Evolutionary conservation across 1,140 invertebrate genomes (phyloP).

Genomic region (Scaptomyza pallida): DNA sequence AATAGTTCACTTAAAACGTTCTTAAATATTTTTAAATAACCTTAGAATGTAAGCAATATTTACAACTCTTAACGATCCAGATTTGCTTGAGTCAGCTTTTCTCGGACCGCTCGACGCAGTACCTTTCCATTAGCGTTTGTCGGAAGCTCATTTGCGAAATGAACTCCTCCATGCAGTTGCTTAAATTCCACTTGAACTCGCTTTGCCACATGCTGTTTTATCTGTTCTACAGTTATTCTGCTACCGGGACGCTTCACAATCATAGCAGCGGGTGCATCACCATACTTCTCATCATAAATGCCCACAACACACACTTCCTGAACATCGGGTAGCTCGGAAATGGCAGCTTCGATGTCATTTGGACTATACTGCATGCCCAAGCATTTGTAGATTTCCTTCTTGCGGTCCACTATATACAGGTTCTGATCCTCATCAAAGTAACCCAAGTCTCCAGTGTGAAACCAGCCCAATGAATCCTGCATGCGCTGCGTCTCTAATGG

Average conservation of each 20-base stretch:
- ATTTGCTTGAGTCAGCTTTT: conserved; percentile 24
- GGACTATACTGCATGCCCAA: conserved; percentile 59
- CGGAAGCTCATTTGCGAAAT: conserved; percentile 86
- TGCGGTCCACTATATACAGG: conserved; percentile 88
- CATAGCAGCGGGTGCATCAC: conserved; percentile 44
- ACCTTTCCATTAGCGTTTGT: conserved; percentile 87
- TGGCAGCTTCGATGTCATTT: conserved; percentile 38
- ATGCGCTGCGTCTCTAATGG: conserved; percentile 85
- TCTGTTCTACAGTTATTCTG: conserved; percentile 33
- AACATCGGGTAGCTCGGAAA: conserved; percentile 29
- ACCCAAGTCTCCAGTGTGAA: conserved; percentile 89
- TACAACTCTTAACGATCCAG: neutral
- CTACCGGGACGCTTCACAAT: conserved; percentile 16
- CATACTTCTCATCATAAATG: conserved; percentile 27
- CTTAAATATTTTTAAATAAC: no score
- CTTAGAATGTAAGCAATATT: no score
- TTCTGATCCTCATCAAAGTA: conserved; percentile 87
- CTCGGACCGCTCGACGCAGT: conserved; percentile 84
- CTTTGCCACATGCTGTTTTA: conserved; percentile 53
- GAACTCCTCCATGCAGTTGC: conserved; percentile 86
- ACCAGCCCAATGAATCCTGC: conserved; percentile 87
- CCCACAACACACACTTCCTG: conserved; percentile 43
- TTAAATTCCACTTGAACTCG: conserved; percentile 79
- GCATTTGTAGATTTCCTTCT: conserved; percentile 91
- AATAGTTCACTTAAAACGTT: no score